Percentiles rank a stretch among this genome's conserved stretches.
Evolutionary conservation across 2,113 vertebrate genomes (phyloP).

Genomic region (Gymnorhina tibicen): DNA sequence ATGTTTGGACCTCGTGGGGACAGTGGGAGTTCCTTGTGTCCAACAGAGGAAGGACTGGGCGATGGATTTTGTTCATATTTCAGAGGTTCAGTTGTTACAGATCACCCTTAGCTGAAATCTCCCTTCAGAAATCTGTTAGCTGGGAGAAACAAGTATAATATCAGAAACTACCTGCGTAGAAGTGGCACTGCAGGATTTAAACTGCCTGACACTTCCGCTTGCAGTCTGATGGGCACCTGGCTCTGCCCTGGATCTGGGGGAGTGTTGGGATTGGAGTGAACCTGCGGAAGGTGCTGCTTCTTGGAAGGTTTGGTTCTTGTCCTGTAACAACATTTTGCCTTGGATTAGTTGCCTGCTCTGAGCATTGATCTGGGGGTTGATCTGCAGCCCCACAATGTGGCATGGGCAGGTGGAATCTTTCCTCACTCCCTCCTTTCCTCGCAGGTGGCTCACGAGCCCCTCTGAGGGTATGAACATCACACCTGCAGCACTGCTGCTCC

Average conservation of each 20-base stretch:
- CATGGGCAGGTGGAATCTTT: not conserved
- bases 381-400: not conserved
- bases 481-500: not conserved
- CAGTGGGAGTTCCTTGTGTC: not conserved
- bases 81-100: not conserved
- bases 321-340: not conserved
- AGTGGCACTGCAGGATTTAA: not conserved
- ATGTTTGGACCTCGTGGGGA: not conserved
- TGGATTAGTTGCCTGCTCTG: not conserved
- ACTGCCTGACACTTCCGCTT: not conserved
- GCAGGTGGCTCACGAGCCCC: not conserved
- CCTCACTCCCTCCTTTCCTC: not conserved
- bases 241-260: not conserved
- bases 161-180: not conserved
- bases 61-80: not conserved
- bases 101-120: not conserved
- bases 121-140: not conserved
- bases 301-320: not conserved
- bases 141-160: not conserved
- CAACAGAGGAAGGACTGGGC: not conserved
- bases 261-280: not conserved
- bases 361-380: not conserved
- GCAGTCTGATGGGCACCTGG: not conserved
- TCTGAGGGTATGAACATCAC: not conserved
- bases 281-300: not conserved